phyloP scores from a whole-genome alignment of 2,888 invertebrate genomes.

The Physocephala rufipes region DNA sequence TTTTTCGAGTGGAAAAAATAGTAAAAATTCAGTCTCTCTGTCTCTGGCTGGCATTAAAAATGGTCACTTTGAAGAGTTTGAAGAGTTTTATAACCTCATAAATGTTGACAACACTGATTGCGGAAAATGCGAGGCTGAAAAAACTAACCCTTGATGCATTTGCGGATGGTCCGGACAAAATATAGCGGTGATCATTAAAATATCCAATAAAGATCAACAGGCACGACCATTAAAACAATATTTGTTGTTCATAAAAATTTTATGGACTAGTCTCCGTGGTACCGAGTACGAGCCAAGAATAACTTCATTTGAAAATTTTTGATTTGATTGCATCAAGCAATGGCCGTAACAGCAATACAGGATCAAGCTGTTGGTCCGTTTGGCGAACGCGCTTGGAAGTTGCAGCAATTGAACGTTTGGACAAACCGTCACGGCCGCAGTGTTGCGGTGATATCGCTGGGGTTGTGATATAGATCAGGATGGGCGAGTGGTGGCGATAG shows the following conservation, averaged over 20 bases:
- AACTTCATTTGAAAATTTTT: slow-evolving; percentile 17
- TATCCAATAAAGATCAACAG: slow-evolving; percentile 16
- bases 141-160: slow-evolving; percentile 5
- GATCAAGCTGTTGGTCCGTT: background rate
- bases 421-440: too few species aligned
- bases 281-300: background rate
- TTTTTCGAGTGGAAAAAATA: too few species aligned
- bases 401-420: too few species aligned
- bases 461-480: too few species aligned
- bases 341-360: background rate
- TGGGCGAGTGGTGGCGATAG: background rate
- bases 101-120: slow-evolving; percentile 20
- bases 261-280: background rate
- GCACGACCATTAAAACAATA: slow-evolving; percentile 16
- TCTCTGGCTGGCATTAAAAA: background rate
- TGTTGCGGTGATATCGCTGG: too few species aligned
- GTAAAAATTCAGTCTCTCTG: background rate
- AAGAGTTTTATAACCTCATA: slow-evolving; percentile 24
- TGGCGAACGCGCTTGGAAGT: too few species aligned
- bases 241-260: slow-evolving; percentile 21
- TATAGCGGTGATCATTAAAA: slow-evolving; percentile 18
- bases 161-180: background rate
- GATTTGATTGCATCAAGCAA: slow-evolving; percentile 5
- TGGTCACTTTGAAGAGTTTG: slow-evolving; percentile 4
- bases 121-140: slow-evolving; percentile 14